A percentile compares a stretch with the other conserved stretches of the same genome.
Conservation (phyloP, 2,888 invertebrate genomes). For the Cordilura impudica region DNA sequence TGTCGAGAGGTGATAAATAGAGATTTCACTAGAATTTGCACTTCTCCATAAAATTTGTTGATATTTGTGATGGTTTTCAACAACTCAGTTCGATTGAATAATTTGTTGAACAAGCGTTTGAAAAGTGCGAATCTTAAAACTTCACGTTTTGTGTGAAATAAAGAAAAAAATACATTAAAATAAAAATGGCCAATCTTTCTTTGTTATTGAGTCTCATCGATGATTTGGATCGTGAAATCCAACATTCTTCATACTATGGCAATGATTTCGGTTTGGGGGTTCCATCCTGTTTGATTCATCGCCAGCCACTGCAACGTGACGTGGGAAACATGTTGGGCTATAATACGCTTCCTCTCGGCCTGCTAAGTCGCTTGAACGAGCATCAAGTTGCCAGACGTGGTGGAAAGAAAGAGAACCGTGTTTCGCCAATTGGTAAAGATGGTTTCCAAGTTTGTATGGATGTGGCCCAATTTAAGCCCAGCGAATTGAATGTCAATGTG, state of each 20-base stretch:
- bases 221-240: constrained; percentile 64
- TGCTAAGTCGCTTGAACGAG: constrained; percentile 56
- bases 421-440: constrained; percentile 79
- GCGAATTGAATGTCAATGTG: constrained; percentile 88
- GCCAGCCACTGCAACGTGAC: too few species aligned
- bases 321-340: constrained; percentile 47
- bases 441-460: constrained; percentile 85
- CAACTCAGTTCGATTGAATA: too few species aligned
- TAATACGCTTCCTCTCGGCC: constrained; percentile 50
- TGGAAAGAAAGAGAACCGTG: constrained; percentile 31
- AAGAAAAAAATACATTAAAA: not conserved
- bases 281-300: too few species aligned
- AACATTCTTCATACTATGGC: constrained; percentile 65
- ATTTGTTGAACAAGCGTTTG: not conserved
- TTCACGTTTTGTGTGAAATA: not conserved
- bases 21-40: too few species aligned
- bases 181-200: constrained; percentile 65
- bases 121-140: not conserved
- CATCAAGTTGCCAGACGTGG: constrained; percentile 40
- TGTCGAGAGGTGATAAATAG: too few species aligned
- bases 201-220: constrained; percentile 66
- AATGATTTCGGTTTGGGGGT: constrained; percentile 68
- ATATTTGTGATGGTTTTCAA: too few species aligned
- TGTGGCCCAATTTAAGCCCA: constrained; percentile 87
- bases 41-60: too few species aligned